A percentile compares a stretch with the other conserved stretches of the same genome.
phyloP scores from a whole-genome alignment of 2,888 invertebrate species.

The Parochlus steinenii region DNA sequence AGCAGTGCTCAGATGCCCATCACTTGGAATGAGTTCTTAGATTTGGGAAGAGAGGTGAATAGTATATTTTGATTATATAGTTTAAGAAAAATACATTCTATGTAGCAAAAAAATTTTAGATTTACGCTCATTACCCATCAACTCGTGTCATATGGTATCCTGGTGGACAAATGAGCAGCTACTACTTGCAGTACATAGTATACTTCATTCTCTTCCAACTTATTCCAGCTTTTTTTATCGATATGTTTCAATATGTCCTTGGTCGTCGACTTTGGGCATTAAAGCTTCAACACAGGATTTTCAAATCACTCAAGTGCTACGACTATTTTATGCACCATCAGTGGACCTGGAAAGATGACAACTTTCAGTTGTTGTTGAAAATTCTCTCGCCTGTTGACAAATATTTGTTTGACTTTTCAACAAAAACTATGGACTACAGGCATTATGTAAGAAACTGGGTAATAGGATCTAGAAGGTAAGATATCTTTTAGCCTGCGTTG shows the following conservation, averaged over 20 bases:
- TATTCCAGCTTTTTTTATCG: constrained; percentile 36
- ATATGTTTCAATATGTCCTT: constrained; percentile 28
- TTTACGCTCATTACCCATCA: constrained; percentile 28
- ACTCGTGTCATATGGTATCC: constrained; percentile 32
- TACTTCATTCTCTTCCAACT: constrained; percentile 35
- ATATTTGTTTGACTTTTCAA: constrained; percentile 28
- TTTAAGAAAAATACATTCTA: neutral
- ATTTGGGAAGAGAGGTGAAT: constrained; percentile 19
- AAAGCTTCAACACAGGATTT: constrained; percentile 31
- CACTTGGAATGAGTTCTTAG: constrained; percentile 35
- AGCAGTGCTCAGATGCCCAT: constrained; percentile 37
- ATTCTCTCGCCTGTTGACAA: constrained; percentile 15
- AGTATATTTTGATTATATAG: neutral
- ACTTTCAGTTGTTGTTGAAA: constrained; percentile 21
- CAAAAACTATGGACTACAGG: constrained; percentile 19
- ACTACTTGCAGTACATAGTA: constrained; percentile 29
- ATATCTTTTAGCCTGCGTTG: no score
- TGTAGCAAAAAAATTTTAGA: constrained; percentile 8
- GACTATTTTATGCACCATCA: constrained; percentile 33
- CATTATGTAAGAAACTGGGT: constrained; percentile 32
- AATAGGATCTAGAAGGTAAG: constrained; percentile 29
- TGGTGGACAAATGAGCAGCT: constrained; percentile 21
- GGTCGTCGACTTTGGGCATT: constrained; percentile 33
- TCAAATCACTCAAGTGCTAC: constrained; percentile 28
- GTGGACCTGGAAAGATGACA: constrained; percentile 28